phyloP scores from a whole-genome alignment of 2,888 invertebrate genomes.

The Oasisia sp. region DNA sequence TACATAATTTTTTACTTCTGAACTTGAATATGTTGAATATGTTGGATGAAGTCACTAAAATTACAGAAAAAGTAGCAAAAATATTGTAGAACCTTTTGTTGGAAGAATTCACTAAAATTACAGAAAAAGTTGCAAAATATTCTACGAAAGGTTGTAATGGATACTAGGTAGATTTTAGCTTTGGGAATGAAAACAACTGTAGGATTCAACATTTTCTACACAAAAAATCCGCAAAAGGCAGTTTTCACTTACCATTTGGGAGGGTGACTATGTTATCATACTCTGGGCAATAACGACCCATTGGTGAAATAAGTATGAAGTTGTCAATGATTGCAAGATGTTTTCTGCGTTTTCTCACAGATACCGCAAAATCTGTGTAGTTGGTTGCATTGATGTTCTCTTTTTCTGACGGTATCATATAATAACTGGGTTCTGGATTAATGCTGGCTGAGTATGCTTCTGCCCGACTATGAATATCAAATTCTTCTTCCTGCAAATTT shows the following conservation, averaged over 20 bases:
- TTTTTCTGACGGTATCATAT: neutral
- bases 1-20: no score
- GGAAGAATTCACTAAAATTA: no score
- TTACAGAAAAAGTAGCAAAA: no score
- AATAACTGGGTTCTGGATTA: constrained; percentile 45
- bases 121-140: no score
- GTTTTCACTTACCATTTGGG: constrained; percentile 13
- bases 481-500: constrained; percentile 48
- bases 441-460: constrained; percentile 48
- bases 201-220: neutral
- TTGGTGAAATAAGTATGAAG: neutral
- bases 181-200: neutral
- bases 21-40: no score
- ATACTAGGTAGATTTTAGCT: no score
- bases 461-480: constrained; percentile 52
- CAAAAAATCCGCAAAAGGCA: neutral
- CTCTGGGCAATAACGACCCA: neutral
- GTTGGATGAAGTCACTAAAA: no score
- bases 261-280: neutral
- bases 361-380: neutral
- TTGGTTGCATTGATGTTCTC: neutral
- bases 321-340: constrained; percentile 20
- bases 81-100: no score
- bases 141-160: no score
- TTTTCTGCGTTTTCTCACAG: neutral